Evolutionary conservation across 2,888 invertebrate species (phyloP), one percentile per base, ranked within the genome.

Genomic region (Dicycla oo): DNA sequence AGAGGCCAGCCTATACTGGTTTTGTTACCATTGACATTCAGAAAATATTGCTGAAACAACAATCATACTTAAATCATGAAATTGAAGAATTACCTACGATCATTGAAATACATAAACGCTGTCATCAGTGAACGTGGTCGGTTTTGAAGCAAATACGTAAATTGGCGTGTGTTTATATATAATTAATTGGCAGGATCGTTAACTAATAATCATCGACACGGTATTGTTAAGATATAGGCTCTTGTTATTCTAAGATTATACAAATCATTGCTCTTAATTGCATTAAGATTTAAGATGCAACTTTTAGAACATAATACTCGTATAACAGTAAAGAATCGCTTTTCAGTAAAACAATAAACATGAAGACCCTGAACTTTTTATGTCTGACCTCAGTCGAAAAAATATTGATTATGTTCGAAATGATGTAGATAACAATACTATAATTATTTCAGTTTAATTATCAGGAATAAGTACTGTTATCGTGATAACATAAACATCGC

Each of bases 121-220:
- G 2, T 54, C 80, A 73, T 83, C 72, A 77, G 82, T 60, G 13
- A 26, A 67, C 56, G 7, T 45, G 34, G 43, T 71, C 51, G 38
- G 58, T 62, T 75, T 69, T 69, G 34, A 71, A 72, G 40, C 61
- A 67, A 60, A 79, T 43, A 60, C 68, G 66, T 69, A 58, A 73
- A 82, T 68, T 61, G 70, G 60, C 40, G 58, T 66, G 40, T 38
- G 69, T 83, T 83, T 79, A 86, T 86, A 82, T 84, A 86, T 89
- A 83, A 88, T 86, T 85, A 86, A 89, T 87, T 87, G 84, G 75
- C 69, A 49, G 58, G 82, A 83, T 82, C 79, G 75, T 79, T 81
- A 78, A 81, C 76, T 80, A 72, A 71, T 80, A 81, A 81, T 78
- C 53, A 76, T 80, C 81, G 65, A 78, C 84, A 86, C 85, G 85